Percentiles rank a stretch among this genome's conserved stretches.
These are phyloP conservation scores for Megaleporinus macrocephalus DNA, from an alignment of 2,113 vertebrate species.

Conservation along the genomic window DNA sequence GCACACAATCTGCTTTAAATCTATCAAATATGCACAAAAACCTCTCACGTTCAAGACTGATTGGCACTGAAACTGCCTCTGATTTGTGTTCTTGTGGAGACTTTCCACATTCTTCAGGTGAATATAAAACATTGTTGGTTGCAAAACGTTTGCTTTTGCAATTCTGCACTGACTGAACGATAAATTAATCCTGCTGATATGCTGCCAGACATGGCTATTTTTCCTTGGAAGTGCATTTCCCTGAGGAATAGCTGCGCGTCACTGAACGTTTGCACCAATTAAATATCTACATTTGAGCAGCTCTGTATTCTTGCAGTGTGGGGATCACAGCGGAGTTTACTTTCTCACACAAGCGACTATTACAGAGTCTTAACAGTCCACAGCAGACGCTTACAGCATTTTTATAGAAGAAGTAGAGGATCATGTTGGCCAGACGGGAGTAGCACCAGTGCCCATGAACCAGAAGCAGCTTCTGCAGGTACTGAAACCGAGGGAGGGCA, in stretches of 20 bases:
- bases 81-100: slow-evolving; percentile 1
- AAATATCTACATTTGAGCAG: background rate
- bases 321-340: background rate
- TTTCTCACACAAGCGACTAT: background rate
- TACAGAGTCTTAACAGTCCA: background rate
- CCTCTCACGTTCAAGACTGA: background rate
- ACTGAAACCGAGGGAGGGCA: slow-evolving; percentile 89
- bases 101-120: background rate
- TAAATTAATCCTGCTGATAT: background rate
- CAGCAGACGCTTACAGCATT: slow-evolving; percentile 86
- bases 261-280: too few relatives aligned
- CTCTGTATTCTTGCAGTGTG: background rate
- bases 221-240: background rate
- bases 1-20: background rate
- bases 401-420: slow-evolving; percentile 99
- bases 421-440: slow-evolving; percentile 96
- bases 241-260: background rate
- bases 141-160: background rate
- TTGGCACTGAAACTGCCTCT: background rate
- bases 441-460: slow-evolving; percentile 99
- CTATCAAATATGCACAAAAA: background rate
- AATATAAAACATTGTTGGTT: background rate
- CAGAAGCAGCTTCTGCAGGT: slow-evolving; percentile 92
- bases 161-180: background rate
- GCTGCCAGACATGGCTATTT: background rate